Evolutionary conservation across 1,140 invertebrate species (phyloP).

Genomic region (Akabosia matsudoensis): DNA sequence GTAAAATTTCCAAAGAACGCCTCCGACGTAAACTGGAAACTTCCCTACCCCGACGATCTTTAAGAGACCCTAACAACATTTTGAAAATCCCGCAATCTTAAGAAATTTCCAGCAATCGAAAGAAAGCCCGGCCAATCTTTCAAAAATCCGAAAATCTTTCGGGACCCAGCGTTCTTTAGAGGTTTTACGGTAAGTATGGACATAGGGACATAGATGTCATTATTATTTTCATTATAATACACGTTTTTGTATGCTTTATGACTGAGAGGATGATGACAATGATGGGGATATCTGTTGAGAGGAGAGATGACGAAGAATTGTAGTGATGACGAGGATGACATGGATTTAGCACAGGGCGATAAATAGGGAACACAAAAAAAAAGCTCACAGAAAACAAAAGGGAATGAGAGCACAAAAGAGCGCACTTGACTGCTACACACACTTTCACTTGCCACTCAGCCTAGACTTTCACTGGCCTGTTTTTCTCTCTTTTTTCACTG

Average conservation of each 20-base stretch:
- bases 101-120: no score
- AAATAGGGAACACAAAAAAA: not conserved
- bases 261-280: not conserved
- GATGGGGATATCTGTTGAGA: not conserved
- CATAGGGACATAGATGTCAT: not conserved
- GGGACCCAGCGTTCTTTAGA: no score
- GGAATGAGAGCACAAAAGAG: not conserved
- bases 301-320: not conserved
- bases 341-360: not conserved
- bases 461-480: no score
- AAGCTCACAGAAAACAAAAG: not conserved
- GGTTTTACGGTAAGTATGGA: no score
- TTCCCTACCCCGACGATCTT: no score
- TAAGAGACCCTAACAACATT: no score
- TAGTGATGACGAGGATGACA: conserved; percentile 2
- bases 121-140: no score
- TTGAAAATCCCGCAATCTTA: no score
- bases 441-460: not conserved
- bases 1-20: no score
- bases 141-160: no score
- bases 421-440: not conserved
- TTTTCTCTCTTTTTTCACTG: not conserved
- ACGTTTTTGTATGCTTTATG: not conserved
- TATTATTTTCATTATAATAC: not conserved
- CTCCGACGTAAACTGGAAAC: no score